Evolutionary conservation across 2,888 invertebrate species (phyloP).

Genomic region (Nycteola revayana): DNA sequence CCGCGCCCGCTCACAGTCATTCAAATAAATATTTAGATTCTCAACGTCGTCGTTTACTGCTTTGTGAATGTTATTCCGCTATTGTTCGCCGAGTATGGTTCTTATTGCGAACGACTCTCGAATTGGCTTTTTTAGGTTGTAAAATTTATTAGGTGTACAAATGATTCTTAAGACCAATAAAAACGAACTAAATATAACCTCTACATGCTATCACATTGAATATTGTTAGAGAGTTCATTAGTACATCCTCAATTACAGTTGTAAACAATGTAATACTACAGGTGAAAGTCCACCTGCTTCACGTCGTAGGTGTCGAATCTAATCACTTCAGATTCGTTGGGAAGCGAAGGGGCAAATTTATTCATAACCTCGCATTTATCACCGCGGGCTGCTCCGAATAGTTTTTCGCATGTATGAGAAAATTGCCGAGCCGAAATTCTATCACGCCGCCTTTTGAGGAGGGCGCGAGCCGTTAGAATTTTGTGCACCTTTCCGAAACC

Average conservation of each 20-base stretch:
- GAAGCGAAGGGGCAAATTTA: conserved; percentile 65
- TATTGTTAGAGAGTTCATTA: conserved; percentile 16
- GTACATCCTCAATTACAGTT: conserved; percentile 22
- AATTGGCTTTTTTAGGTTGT: conserved; percentile 41
- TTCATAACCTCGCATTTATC: conserved; percentile 78
- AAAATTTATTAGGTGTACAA: conserved; percentile 49
- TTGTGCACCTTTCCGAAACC: conserved; percentile 75
- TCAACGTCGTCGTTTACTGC: conserved; percentile 45
- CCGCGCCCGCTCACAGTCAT: conserved; percentile 33
- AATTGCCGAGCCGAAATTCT: conserved; percentile 71
- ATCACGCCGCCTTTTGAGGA: conserved; percentile 56
- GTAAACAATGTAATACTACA: conserved; percentile 29
- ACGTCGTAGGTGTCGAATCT: conserved; percentile 58
- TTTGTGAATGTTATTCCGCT: conserved; percentile 47
- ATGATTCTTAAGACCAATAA: conserved; percentile 35
- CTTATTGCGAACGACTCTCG: conserved; percentile 38
- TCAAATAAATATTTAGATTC: conserved; percentile 61
- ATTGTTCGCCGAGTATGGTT: conserved; percentile 46
- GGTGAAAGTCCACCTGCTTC: conserved; percentile 57
- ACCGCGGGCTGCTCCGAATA: conserved; percentile 61
- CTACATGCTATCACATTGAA: conserved; percentile 22
- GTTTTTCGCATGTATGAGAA: conserved; percentile 72
- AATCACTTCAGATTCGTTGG: conserved; percentile 62
- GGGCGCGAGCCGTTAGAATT: conserved; percentile 65
- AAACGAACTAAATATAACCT: conserved; percentile 25